phyloP scores from a whole-genome alignment of 2,888 invertebrate species.

The Odontocolon sp. region DNA sequence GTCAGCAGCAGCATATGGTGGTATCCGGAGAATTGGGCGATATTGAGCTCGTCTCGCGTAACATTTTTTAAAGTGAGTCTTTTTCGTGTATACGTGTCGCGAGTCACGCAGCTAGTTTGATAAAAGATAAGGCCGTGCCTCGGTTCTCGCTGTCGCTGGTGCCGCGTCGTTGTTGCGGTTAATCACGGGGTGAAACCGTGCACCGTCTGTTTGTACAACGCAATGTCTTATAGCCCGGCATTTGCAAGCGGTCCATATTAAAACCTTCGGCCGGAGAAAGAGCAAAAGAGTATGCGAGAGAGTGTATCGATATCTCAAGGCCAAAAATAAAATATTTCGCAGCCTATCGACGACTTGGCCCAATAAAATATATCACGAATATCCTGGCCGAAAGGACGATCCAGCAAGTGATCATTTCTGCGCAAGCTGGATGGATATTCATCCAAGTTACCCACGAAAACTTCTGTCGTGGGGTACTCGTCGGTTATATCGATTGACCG shows the following conservation, averaged over 20 bases:
- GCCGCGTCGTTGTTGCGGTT: neutral
- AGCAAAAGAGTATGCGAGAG: neutral
- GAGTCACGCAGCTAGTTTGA: constrained; percentile 43
- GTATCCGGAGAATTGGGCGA: neutral
- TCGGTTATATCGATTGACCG: constrained; percentile 37
- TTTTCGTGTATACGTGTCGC: constrained; percentile 37
- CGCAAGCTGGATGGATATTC: neutral
- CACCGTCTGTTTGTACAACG: constrained; percentile 52
- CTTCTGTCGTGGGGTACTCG: neutral
- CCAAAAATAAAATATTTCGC: constrained; percentile 39
- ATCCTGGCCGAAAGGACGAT: too few relatives aligned
- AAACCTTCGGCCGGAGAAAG: constrained; percentile 5
- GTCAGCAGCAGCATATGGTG: neutral
- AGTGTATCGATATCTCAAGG: constrained; percentile 47
- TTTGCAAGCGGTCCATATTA: constrained; percentile 33
- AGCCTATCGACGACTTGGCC: constrained; percentile 21
- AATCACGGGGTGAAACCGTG: constrained; percentile 44
- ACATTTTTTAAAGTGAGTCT: constrained; percentile 11
- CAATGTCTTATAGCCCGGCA: constrained; percentile 35
- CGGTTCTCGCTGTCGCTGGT: neutral
- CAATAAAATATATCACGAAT: constrained; percentile 16
- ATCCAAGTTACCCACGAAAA: neutral
- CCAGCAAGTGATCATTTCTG: too few relatives aligned
- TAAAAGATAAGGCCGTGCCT: constrained; percentile 33
- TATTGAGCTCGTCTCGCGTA: neutral